A percentile compares a stretch with the other conserved stretches of the same genome.
These are phyloP conservation scores for Drosophila truncata DNA, from an alignment of 1,140 invertebrate species.

Conservation along the genomic window DNA sequence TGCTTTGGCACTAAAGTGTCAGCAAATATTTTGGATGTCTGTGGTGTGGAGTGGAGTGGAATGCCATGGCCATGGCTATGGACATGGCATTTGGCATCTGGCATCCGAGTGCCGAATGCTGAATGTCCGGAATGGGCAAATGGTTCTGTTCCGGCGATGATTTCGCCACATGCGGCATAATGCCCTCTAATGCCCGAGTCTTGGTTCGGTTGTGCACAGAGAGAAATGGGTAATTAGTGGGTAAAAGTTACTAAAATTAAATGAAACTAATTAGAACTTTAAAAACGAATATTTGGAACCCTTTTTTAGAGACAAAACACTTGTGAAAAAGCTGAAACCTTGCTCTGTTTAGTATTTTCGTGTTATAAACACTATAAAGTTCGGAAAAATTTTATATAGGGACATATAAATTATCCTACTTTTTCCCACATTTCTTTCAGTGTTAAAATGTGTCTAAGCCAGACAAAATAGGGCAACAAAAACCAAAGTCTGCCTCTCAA, in stretches of 20 bases:
- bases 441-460: conserved; percentile 13
- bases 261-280: not conserved
- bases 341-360: not conserved
- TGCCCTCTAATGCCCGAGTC: conserved; percentile 25
- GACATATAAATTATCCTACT: not conserved
- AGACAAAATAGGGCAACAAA: conserved; percentile 15
- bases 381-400: not conserved
- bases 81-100: conserved; percentile 37
- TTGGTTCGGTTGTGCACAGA: conserved; percentile 1
- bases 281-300: not conserved
- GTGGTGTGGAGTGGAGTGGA: conserved; percentile 19
- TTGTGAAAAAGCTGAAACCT: no score
- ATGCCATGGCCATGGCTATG: conserved; percentile 12
- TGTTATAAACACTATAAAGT: not conserved
- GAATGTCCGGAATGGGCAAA: conserved; percentile 20
- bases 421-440: not conserved
- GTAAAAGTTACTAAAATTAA: not conserved
- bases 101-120: conserved; percentile 25
- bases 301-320: no score
- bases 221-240: not conserved
- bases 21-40: conserved; percentile 57
- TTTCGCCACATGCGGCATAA: conserved; percentile 69
- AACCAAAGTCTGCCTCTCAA: conserved; percentile 62
- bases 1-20: conserved; percentile 75
- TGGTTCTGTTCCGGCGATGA: conserved; percentile 47